Base-by-base conservation (phyloP, 1,140 invertebrate species). In the Drosophila melanica region DNA sequence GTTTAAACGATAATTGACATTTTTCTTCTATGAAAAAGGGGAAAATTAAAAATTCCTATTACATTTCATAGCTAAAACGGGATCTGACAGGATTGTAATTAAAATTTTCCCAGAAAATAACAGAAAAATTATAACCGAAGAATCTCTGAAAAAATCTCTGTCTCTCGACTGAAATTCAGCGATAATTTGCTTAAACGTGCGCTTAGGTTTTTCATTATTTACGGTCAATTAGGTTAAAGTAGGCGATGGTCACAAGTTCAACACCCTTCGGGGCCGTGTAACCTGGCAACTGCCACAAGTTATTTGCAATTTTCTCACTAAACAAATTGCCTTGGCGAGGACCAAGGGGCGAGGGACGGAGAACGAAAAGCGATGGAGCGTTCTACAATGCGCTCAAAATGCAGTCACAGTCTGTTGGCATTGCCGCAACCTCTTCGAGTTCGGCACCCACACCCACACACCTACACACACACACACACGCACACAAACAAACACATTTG, bases 141-240 rank as follows among this genome's bases (percentile, higher is more conserved):
- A 5, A 30, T 6, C n/a, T n/a, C n/a, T n/a, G n/a, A n/a, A n/a
- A n/a, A n/a, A n/a, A n/a, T n/a, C n/a, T n/a, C n/a, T n/a, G n/a
- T n/a, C n/a, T n/a, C n/a, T n/a, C 41, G 16, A 44, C 18, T 18
- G 42, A 44, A 27, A 7, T 27, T 27, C 27, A 35, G 45, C 45
- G 12, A 23, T 16, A 23, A 47, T 47, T 47, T 47, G 45, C 20
- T 10, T 20, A 47, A 35, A 35, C 33, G 33, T 35, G 33, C 33
- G 33, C 33, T 35, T 10, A 9, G 30, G 37, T 20, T 35, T 53
- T 42, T 18, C 47, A 85, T 73, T 77, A 86, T 62, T 86, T 69
- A 78, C 75, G 66, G 75, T 81, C 78, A 86, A 87, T 86, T 86
- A 81, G 67, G 48, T 58, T 60, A 55, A 66, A 54, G 69, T 27